A percentile compares a stretch with the other conserved stretches of the same genome.
These are phyloP conservation scores for Trichopoda pennipes DNA, from an alignment of 2,888 invertebrate genomes.

Conservation along the genomic window DNA sequence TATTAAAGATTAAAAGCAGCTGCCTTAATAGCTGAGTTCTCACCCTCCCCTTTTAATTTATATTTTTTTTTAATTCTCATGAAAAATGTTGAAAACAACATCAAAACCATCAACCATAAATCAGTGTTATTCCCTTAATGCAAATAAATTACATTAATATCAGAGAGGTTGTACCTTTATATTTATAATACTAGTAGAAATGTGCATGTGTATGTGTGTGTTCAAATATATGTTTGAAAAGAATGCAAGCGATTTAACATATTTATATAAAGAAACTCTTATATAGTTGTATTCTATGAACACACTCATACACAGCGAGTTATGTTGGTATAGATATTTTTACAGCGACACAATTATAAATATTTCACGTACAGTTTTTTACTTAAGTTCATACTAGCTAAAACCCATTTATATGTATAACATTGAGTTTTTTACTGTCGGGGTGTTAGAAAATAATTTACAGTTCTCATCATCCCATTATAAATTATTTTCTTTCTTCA, in stretches of 20 bases:
- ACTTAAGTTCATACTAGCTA: conserved; percentile 1
- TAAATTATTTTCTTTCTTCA: conserved; percentile 30
- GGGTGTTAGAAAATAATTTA: conserved; percentile 39
- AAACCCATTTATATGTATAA: not conserved
- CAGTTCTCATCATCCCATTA: conserved; percentile 47
- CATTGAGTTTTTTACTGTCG: conserved; percentile 4
- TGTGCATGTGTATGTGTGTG: conserved; percentile 14
- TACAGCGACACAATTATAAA: conserved; percentile 21
- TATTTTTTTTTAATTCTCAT: not conserved
- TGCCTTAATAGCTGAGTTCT: conserved; percentile 15
- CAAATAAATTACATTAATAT: conserved; percentile 67
- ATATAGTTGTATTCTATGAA: not conserved
- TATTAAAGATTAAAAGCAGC: conserved; percentile 3
- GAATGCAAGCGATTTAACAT: conserved; percentile 45
- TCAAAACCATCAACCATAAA: conserved; percentile 67
- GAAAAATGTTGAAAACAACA: conserved; percentile 52
- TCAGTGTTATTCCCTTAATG: conserved; percentile 66
- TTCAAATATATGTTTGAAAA: not conserved
- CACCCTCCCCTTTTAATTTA: not conserved
- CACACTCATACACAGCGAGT: not conserved
- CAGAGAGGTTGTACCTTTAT: conserved; percentile 47
- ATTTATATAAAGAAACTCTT: not conserved
- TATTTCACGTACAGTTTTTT: conserved; percentile 12
- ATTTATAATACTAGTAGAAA: conserved; percentile 10
- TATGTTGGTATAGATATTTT: not conserved